Evolutionary conservation across 2,113 vertebrate species (phyloP).

Genomic region (Eulemur macaco): DNA sequence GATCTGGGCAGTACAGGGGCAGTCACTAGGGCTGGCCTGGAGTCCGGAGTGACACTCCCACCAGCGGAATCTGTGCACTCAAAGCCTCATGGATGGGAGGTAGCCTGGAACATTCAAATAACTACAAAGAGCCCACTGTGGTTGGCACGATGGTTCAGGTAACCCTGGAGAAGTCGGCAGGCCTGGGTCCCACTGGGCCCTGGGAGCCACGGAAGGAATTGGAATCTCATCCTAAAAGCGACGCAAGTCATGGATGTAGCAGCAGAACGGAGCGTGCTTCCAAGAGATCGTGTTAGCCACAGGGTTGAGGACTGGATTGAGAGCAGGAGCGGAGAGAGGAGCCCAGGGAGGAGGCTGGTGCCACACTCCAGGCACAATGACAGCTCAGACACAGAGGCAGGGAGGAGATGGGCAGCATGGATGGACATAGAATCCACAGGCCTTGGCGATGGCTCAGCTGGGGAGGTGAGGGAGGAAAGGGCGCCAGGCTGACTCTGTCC

Average conservation of each 20-base stretch:
- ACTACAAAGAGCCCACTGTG: not conserved
- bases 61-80: no score
- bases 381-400: not conserved
- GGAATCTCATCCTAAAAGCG: not conserved
- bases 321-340: not conserved
- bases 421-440: rapidly evolving
- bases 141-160: not conserved
- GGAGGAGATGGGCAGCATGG: rapidly evolving
- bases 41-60: not conserved
- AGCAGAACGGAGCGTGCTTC: not conserved
- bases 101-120: not conserved
- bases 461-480: not conserved
- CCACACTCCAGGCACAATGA: rapidly evolving
- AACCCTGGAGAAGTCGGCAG: not conserved
- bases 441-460: not conserved
- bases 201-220: not conserved
- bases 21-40: no score
- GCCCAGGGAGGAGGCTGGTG: no score
- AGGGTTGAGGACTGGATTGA: not conserved
- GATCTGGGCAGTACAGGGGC: no score
- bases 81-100: not conserved
- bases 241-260: not conserved
- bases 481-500: not conserved
- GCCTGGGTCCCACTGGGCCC: no score
- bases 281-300: rapidly evolving